These are phyloP conservation scores for Oscheius onirici DNA, from an alignment of 2,888 invertebrate genomes.

Conservation along the genomic window DNA sequence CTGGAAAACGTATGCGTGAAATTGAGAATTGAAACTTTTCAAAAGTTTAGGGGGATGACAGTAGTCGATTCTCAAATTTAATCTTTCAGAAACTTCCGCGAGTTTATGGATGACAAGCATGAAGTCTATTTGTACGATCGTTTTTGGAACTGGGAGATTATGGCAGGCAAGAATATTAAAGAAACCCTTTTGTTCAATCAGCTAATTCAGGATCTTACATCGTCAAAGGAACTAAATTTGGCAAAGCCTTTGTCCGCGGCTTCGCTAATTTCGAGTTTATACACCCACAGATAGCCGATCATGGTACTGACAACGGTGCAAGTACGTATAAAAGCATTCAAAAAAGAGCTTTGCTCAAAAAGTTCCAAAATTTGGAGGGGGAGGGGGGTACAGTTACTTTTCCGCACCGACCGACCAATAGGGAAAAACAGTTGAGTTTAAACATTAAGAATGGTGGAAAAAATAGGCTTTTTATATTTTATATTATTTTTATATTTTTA, in stretches of 20 bases:
- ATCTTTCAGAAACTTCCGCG: constrained; percentile 28
- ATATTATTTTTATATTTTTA: too few relatives aligned
- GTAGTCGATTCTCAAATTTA: too few relatives aligned
- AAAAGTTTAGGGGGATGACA: too few relatives aligned
- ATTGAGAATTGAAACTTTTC: too few relatives aligned
- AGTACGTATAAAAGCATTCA: constrained; percentile 32
- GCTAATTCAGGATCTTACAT: constrained; percentile 38
- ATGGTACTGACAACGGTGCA: constrained; percentile 58
- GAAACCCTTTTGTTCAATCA: background rate
- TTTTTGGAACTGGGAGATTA: constrained; percentile 48
- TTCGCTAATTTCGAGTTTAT: constrained; percentile 48
- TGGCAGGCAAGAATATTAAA: constrained; percentile 34
- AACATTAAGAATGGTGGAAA: too few relatives aligned
- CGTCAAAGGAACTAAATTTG: constrained; percentile 38
- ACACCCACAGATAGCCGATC: constrained; percentile 43
- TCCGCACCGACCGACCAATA: too few relatives aligned
- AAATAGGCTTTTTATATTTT: too few relatives aligned
- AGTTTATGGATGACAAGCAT: constrained; percentile 23
- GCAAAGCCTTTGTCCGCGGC: constrained; percentile 41
- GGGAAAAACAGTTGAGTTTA: too few relatives aligned
- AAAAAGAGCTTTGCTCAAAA: too few relatives aligned
- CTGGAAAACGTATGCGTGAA: too few relatives aligned
- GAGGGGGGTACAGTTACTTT: too few relatives aligned
- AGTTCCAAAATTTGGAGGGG: background rate
- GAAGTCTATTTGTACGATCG: constrained; percentile 46